Conservation (phyloP, 2,888 invertebrate species). For the Hirudinaria manillensis region DNA sequence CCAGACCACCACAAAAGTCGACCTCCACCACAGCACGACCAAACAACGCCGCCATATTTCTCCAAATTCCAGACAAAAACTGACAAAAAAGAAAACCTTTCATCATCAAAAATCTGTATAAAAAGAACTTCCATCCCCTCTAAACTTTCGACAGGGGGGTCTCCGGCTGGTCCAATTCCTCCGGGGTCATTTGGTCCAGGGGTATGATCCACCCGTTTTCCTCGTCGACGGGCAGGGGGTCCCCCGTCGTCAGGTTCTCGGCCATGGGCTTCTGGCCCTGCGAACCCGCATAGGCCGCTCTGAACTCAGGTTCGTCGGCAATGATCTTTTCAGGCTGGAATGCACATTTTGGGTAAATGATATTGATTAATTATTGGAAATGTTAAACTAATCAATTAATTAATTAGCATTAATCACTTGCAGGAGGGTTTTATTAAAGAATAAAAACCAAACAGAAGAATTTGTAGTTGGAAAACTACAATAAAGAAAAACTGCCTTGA, state of each 20-base stretch:
- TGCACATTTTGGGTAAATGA: background rate
- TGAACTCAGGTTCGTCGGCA: background rate
- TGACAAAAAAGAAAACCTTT: too few species aligned
- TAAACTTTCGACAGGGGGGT: slow-evolving; percentile 26
- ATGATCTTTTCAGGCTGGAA: slow-evolving; percentile 4
- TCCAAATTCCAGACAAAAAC: too few species aligned
- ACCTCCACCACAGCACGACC: too few species aligned
- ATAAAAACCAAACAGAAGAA: too few species aligned
- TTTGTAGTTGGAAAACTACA: too few species aligned
- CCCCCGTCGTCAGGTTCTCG: background rate
- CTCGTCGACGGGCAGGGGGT: slow-evolving; percentile 26
- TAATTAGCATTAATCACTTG: too few species aligned
- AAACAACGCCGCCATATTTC: too few species aligned
- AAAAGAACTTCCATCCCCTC: background rate
- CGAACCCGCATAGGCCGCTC: background rate
- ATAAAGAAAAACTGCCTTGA: too few species aligned
- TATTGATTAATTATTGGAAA: background rate
- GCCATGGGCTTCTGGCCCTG: background rate
- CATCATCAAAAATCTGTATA: too few species aligned
- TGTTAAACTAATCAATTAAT: too few species aligned
- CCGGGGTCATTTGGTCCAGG: slow-evolving; percentile 32
- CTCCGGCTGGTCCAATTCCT: slow-evolving; percentile 32
- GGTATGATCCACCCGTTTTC: slow-evolving; percentile 35
- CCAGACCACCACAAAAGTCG: too few species aligned
- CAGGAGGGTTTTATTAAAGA: too few species aligned